Conservation (phyloP, 2,113 vertebrate species). For the Chloropsis hardwickii region DNA sequence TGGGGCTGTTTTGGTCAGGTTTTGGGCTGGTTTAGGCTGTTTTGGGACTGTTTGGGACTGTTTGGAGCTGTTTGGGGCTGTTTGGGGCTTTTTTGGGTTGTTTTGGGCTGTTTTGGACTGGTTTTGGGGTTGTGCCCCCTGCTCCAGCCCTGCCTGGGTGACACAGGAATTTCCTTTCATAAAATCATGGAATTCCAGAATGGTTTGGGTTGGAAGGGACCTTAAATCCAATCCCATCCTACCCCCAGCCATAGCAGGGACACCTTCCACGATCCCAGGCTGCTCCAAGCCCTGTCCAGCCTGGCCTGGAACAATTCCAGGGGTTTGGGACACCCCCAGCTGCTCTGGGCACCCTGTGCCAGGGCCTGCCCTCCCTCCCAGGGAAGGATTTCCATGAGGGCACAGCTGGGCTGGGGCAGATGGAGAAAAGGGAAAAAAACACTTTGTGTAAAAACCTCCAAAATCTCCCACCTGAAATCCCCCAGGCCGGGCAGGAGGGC, state of each 20-base stretch:
- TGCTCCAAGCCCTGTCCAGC: background rate
- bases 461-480: background rate
- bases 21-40: background rate
- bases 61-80: background rate
- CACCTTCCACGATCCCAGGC: accelerated
- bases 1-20: too few species aligned
- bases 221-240: background rate
- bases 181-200: background rate
- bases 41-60: background rate
- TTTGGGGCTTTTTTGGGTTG: background rate
- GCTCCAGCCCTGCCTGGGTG: background rate
- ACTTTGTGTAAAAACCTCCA: background rate
- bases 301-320: background rate
- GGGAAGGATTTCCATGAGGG: background rate
- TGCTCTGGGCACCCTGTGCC: background rate
- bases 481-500: accelerated
- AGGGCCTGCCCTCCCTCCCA: background rate
- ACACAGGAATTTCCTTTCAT: accelerated
- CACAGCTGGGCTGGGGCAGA: background rate
- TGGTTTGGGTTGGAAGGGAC: background rate
- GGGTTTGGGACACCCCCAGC: background rate
- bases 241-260: background rate
- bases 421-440: background rate
- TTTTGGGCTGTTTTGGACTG: background rate
- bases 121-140: background rate